Percentiles rank a stretch among this genome's conserved stretches.
Conservation (phyloP, 2,797 vertebrate species). For the Anolis apletophallus region DNA sequence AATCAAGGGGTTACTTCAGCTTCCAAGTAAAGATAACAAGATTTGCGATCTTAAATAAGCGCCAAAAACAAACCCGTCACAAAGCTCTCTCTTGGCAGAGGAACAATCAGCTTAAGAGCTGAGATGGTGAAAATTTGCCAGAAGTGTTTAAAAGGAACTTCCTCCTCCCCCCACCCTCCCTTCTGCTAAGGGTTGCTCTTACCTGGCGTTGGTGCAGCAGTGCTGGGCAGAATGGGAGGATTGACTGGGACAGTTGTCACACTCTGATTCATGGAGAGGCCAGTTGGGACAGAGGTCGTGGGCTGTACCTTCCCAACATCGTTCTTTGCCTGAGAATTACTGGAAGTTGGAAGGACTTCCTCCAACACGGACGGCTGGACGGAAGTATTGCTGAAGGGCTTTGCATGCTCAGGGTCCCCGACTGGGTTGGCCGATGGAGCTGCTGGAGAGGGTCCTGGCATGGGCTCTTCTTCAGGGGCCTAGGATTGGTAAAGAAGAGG, state of each 20-base stretch:
- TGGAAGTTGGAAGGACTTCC: constrained; percentile 38
- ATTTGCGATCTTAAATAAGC: background rate
- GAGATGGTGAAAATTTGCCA: background rate
- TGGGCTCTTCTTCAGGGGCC: constrained; percentile 43
- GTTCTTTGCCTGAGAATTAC: constrained; percentile 36
- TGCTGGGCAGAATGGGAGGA: constrained; percentile 62
- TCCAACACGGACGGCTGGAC: constrained; percentile 50
- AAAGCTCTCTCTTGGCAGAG: background rate
- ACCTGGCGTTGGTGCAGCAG: constrained; percentile 75
- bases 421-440: constrained; percentile 58
- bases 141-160: constrained; percentile 35
- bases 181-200: constrained; percentile 32
- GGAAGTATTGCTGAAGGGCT: constrained; percentile 61
- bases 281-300: constrained; percentile 50
- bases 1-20: background rate
- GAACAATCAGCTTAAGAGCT: background rate
- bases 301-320: constrained; percentile 42
- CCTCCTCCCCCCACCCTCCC: background rate
- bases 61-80: fast-evolving
- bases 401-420: constrained; percentile 70
- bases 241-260: constrained; percentile 29
- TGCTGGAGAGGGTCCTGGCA: constrained; percentile 10
- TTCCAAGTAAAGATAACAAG: background rate
- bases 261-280: constrained; percentile 56
- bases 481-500: constrained; percentile 59